A percentile compares a stretch with the other conserved stretches of the same genome.
phyloP scores from a whole-genome alignment of 2,888 invertebrate species.

The Strigamia transsilvanica region DNA sequence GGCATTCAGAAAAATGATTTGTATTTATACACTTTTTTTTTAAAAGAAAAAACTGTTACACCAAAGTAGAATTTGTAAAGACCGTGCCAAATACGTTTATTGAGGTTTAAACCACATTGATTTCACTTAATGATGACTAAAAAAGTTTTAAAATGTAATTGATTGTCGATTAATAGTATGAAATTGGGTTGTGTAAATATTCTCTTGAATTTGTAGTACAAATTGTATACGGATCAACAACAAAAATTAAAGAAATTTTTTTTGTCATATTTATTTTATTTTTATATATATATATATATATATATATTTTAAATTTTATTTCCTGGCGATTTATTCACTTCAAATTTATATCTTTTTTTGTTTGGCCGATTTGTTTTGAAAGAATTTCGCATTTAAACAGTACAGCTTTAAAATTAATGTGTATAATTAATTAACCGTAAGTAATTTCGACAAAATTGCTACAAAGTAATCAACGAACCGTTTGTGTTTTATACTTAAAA shows the following conservation, averaged over 20 bases:
- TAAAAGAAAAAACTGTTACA: background rate
- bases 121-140: background rate
- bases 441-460: too few species aligned
- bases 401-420: background rate
- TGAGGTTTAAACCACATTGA: background rate
- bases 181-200: background rate
- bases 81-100: background rate
- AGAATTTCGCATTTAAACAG: background rate
- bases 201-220: background rate
- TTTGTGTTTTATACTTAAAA: background rate
- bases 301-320: background rate
- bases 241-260: background rate
- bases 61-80: background rate
- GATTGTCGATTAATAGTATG: too few species aligned
- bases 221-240: background rate
- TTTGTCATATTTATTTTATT: background rate
- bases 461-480: too few species aligned
- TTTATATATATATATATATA: background rate
- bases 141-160: background rate
- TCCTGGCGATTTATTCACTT: background rate
- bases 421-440: too few species aligned
- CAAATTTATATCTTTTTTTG: background rate
- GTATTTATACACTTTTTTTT: background rate
- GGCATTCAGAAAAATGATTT: background rate
- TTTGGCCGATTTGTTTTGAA: too few species aligned